Evolutionary conservation across 2,888 invertebrate genomes (phyloP), one percentile per base, ranked within the genome.

Genomic region (Nephrocerus scutellatus): DNA sequence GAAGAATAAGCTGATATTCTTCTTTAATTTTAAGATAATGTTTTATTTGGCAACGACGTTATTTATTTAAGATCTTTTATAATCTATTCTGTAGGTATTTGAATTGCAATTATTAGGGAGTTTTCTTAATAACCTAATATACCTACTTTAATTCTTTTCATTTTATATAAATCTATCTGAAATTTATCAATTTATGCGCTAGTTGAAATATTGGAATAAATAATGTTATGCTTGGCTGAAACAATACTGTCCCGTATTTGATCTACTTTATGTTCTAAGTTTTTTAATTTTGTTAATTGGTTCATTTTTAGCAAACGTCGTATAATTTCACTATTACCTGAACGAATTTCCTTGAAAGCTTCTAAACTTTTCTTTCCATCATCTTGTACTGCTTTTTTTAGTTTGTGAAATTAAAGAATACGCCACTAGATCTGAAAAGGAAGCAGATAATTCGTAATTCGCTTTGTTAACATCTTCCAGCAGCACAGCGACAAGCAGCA

Each of bases 231-330:
- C 10, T n/a, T 41, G n/a, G 40, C 36, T 13, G 36, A 18, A n/a
- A 30, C 29, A 15, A 40, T 35, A 18, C 35, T 35, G 3, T 29
- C 21, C n/a, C 33, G 33, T 16, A 33, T 39, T 21, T 33, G 26
- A 3, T 10, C 12, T 10, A 33, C 19, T 29, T 41, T 36, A 6
- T 18, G 22, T 21, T 42, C 30, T 6, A 33, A 33, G 24, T 14
- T 22, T 19, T 39, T 42, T 16, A 33, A 14, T 19, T 38, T 42
- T 5, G 34, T 18, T 23, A 41, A 32, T 19, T 41, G 36, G 12
- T 32, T 12, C 23, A 29, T 34, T 20, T 8, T 39, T 29, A 29
- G 20, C 28, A 14, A 30, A 38, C 25, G 21, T 33, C 15, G 26
- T 26, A 14, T 16, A 6, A 14, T 29, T 14, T 29, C 29, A 7